Percentiles rank a stretch among this genome's conserved stretches.
These are phyloP conservation scores for Montipora capitata DNA, from an alignment of 92 coral and sea anemone species.

Conservation along the genomic window DNA sequence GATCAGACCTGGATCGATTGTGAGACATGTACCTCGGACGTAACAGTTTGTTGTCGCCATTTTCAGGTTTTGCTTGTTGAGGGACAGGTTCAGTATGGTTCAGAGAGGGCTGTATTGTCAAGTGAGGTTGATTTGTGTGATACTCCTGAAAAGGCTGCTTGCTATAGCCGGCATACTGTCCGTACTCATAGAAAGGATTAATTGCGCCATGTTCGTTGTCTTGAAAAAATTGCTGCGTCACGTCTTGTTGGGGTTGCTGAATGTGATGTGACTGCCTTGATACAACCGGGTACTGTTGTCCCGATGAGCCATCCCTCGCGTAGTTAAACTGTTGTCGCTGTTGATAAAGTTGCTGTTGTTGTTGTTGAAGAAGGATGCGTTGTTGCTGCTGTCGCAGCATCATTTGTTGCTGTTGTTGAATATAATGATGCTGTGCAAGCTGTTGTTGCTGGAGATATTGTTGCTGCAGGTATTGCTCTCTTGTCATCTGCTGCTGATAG, in stretches of 20 bases:
- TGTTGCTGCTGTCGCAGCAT: slow-evolving; percentile 58
- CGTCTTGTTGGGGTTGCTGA: slow-evolving; percentile 34
- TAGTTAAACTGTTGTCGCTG: slow-evolving; percentile 57
- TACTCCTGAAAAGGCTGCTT: slow-evolving; percentile 8
- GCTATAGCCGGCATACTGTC: slow-evolving; percentile 10
- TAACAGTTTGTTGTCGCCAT: slow-evolving; percentile 24
- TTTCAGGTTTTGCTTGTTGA: slow-evolving; percentile 29
- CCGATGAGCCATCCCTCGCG: slow-evolving; percentile 37
- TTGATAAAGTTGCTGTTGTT: slow-evolving; percentile 67
- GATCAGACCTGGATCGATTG: slow-evolving; percentile 86
- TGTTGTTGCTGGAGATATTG: slow-evolving; percentile 76
- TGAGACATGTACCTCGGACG: slow-evolving; percentile 84
- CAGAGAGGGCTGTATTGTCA: slow-evolving; percentile 9
- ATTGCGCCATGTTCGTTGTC: slow-evolving; percentile 53
- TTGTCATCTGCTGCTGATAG: slow-evolving; percentile 58
- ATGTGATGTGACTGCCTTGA: slow-evolving; percentile 24
- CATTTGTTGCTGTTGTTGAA: slow-evolving; percentile 68
- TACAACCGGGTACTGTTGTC: slow-evolving; percentile 30
- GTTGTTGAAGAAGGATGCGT: slow-evolving; percentile 38
- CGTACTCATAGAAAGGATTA: slow-evolving; percentile 49
- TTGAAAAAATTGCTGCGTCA: slow-evolving; percentile 18
- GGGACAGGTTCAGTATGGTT: background rate
- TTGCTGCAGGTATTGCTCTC: slow-evolving; percentile 70
- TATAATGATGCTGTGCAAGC: slow-evolving; percentile 64
- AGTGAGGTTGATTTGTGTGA: slow-evolving; percentile 20